Evolutionary conservation across 2,113 vertebrate species (phyloP).

Genomic region (Scartelaos histophorus): DNA sequence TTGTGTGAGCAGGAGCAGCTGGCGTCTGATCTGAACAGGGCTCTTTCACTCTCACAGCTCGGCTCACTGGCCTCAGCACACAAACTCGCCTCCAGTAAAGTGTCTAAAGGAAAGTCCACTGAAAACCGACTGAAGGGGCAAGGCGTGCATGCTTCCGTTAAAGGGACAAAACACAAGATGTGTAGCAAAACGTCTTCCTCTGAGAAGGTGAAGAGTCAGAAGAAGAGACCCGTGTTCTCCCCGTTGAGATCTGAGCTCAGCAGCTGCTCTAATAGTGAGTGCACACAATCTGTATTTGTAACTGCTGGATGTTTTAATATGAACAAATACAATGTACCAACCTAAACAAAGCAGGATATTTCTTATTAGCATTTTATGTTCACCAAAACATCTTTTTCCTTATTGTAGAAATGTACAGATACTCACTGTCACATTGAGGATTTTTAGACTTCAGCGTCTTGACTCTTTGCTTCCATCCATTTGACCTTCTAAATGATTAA

Average conservation of each 20-base stretch:
- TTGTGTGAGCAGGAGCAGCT: constrained; percentile 90
- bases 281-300: background rate
- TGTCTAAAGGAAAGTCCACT: constrained; percentile 74
- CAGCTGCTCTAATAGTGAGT: constrained; percentile 98
- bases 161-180: constrained; percentile 89
- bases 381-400: background rate
- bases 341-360: background rate
- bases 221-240: constrained; percentile 84
- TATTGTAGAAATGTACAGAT: background rate
- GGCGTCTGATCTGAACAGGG: constrained; percentile 91
- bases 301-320: background rate
- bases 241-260: constrained; percentile 91
- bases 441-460: constrained; percentile 9
- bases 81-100: constrained; percentile 37
- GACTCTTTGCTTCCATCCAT: constrained; percentile 9
- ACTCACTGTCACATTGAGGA: background rate
- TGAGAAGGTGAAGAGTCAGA: constrained; percentile 87
- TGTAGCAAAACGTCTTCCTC: constrained; percentile 82
- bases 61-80: constrained; percentile 78
- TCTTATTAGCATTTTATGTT: background rate
- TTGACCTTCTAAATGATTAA: constrained; percentile 38
- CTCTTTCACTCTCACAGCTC: constrained; percentile 91
- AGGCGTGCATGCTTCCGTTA: constrained; percentile 73
- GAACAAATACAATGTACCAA: background rate
- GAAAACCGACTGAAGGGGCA: constrained; percentile 80